Evolutionary conservation across 2,888 invertebrate genomes (phyloP).

Genomic region (Notodonta dromedarius): DNA sequence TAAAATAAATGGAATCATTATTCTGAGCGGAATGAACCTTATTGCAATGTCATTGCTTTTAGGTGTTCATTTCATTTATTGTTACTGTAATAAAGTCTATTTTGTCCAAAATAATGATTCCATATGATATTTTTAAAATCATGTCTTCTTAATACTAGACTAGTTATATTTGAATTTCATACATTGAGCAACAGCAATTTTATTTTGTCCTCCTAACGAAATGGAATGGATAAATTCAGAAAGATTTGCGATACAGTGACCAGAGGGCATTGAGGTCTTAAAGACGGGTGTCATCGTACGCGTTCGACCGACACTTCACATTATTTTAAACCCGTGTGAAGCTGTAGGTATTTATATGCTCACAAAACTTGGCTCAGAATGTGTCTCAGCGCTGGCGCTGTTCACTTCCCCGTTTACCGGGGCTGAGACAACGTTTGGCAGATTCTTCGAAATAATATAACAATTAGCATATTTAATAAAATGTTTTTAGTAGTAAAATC

Average conservation of each 20-base stretch:
- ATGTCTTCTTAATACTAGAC: not conserved
- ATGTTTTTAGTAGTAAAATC: too few relatives aligned
- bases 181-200: not conserved
- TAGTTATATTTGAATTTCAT: not conserved
- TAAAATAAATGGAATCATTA: too few relatives aligned
- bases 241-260: conserved; percentile 45
- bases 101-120: too few relatives aligned
- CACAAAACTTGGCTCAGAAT: conserved; percentile 4
- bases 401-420: not conserved
- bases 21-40: too few relatives aligned
- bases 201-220: conserved; percentile 4
- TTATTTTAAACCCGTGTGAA: conserved; percentile 25
- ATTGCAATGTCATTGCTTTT: too few relatives aligned
- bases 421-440: not conserved
- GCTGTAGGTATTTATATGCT: conserved; percentile 18
- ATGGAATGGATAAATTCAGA: conserved; percentile 28
- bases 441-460: not conserved
- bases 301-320: conserved; percentile 33
- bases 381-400: not conserved
- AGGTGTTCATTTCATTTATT: too few relatives aligned
- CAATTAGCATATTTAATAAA: not conserved
- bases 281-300: conserved; percentile 33
- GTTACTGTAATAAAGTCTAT: too few relatives aligned
- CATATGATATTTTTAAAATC: too few relatives aligned
- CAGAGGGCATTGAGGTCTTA: conserved; percentile 25